Conservation (phyloP, 2,113 vertebrate species). For the Stictonetta naevosa region DNA sequence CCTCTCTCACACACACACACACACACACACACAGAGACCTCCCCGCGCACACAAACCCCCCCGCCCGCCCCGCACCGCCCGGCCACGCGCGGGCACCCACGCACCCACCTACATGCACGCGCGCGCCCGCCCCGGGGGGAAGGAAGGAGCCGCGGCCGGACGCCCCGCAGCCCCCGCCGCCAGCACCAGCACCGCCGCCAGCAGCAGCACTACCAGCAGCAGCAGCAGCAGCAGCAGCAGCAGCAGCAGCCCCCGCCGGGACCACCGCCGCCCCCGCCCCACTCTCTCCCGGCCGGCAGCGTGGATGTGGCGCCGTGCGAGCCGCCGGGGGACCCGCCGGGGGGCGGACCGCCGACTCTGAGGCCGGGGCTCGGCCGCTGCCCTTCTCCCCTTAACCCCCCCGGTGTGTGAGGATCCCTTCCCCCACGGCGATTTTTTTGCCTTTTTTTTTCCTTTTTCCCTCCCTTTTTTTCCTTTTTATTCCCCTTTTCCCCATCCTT, state of each 20-base stretch:
- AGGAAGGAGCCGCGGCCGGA: slow-evolving; percentile 17
- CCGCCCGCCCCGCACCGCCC: background rate
- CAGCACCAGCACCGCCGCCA: background rate
- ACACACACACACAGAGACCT: background rate
- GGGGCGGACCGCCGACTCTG: slow-evolving; percentile 4
- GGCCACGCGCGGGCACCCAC: background rate
- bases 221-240: too few species aligned
- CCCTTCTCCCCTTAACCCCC: background rate
- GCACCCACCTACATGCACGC: background rate
- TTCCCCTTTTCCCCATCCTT: too few species aligned
- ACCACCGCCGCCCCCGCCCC: too few species aligned
- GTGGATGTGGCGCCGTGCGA: too few species aligned
- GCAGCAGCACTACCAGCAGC: too few species aligned
- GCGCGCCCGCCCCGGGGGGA: slow-evolving; percentile 8
- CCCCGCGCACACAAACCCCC: background rate
- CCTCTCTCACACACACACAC: background rate
- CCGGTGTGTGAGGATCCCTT: slow-evolving; percentile 13
- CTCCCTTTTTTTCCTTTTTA: too few species aligned
- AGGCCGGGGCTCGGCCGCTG: slow-evolving; percentile 25
- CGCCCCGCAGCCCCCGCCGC: background rate
- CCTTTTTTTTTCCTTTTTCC: too few species aligned
- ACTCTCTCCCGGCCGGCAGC: too few species aligned
- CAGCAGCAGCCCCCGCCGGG: slow-evolving; percentile 36
- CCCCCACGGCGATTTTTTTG: background rate
- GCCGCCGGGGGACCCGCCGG: background rate